Conservation (phyloP, 2,113 vertebrate genomes). For the Spea bombifrons region DNA sequence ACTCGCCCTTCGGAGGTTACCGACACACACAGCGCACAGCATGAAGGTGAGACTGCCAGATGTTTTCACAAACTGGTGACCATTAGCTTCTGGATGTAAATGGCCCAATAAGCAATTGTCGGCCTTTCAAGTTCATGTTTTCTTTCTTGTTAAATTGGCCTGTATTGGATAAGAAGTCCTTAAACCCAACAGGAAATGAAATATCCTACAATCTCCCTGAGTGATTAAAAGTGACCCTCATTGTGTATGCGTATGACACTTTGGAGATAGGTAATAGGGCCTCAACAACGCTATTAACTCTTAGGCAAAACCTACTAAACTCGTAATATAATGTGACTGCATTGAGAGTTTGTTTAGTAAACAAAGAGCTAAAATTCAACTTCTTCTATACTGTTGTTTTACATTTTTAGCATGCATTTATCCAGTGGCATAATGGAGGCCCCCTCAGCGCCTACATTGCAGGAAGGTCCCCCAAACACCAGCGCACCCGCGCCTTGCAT, state of each 20-base stretch:
- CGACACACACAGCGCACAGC: not conserved
- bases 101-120: not conserved
- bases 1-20: not conserved
- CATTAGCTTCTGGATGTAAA: not conserved
- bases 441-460: too few relatives aligned
- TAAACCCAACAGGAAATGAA: not conserved
- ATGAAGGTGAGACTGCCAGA: not conserved
- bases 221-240: not conserved
- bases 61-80: not conserved
- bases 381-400: too few relatives aligned
- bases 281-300: not conserved
- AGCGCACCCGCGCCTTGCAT: too few relatives aligned
- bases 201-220: not conserved
- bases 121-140: not conserved
- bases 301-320: not conserved
- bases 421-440: too few relatives aligned
- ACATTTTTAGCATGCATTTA: too few relatives aligned
- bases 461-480: too few relatives aligned
- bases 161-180: not conserved
- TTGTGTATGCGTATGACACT: not conserved
- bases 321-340: not conserved
- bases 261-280: not conserved
- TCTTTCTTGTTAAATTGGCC: not conserved
- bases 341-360: too few relatives aligned
- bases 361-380: too few relatives aligned